Conservation (phyloP, 2,888 invertebrate genomes). For the Netelia melanura region DNA sequence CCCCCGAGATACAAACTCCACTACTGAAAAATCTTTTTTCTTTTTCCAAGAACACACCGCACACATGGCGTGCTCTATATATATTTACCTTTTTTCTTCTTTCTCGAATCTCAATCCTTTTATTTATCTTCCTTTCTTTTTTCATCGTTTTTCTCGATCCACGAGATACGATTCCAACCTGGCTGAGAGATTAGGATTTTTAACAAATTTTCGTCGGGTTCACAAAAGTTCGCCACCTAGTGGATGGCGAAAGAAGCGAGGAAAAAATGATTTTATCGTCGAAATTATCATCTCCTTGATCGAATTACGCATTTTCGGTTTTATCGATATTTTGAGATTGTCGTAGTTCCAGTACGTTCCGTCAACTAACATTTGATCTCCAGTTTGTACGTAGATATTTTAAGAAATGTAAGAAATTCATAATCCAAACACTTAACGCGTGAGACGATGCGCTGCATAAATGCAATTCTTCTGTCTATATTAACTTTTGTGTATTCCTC, state of each 20-base stretch:
- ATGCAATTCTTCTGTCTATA: background rate
- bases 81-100: conserved; percentile 1
- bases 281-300: too few relatives aligned
- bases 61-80: conserved; percentile 14
- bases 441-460: conserved; percentile 21
- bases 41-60: conserved; percentile 54
- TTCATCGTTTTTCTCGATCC: conserved; percentile 22
- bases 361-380: too few relatives aligned
- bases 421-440: conserved; percentile 81
- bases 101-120: conserved; percentile 20
- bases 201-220: conserved; percentile 31
- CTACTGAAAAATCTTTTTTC: conserved; percentile 62
- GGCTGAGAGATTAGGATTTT: conserved; percentile 30
- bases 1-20: conserved; percentile 70
- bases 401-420: conserved; percentile 71
- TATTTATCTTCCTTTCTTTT: conserved; percentile 11
- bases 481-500: conserved; percentile 68
- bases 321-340: background rate
- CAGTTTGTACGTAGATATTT: too few relatives aligned
- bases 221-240: conserved; percentile 32
- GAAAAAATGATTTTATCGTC: too few relatives aligned
- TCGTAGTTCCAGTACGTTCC: background rate
- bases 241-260: background rate
- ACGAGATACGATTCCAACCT: conserved; percentile 33
- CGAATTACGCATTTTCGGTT: background rate